Percentiles rank a stretch among this genome's conserved stretches.
phyloP scores from a whole-genome alignment of 1,140 invertebrate species.

The Ostrea denselamellosa region DNA sequence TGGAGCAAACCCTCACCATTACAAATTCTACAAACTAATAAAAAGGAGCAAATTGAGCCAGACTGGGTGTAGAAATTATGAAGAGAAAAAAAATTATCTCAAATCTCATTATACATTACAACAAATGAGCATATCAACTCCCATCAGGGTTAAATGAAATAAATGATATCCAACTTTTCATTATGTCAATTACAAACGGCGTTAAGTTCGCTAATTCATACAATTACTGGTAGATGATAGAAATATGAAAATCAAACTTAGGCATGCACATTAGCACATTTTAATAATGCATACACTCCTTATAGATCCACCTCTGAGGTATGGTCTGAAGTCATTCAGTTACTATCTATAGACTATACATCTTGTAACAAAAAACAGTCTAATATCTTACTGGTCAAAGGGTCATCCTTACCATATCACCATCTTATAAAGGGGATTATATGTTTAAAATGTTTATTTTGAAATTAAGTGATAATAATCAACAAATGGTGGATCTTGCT shows the following conservation, averaged over 20 bases:
- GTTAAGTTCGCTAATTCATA: too few relatives aligned
- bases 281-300: too few relatives aligned
- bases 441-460: conserved; percentile 6
- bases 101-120: background rate
- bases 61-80: conserved; percentile 28
- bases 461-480: conserved; percentile 34
- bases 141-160: background rate
- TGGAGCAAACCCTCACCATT: background rate
- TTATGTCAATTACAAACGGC: background rate
- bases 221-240: too few relatives aligned
- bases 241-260: too few relatives aligned
- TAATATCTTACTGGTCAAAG: background rate
- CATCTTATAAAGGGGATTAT: conserved; percentile 9
- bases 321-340: too few relatives aligned
- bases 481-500: conserved; percentile 28
- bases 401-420: background rate
- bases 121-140: background rate
- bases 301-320: too few relatives aligned
- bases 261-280: too few relatives aligned
- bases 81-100: conserved; percentile 10
- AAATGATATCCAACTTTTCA: conserved; percentile 23
- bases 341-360: background rate
- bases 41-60: conserved; percentile 33
- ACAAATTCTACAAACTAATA: conserved; percentile 28
- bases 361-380: background rate